phyloP scores from a whole-genome alignment of 2,888 invertebrate species.

The Neoitamus cyanurus region DNA sequence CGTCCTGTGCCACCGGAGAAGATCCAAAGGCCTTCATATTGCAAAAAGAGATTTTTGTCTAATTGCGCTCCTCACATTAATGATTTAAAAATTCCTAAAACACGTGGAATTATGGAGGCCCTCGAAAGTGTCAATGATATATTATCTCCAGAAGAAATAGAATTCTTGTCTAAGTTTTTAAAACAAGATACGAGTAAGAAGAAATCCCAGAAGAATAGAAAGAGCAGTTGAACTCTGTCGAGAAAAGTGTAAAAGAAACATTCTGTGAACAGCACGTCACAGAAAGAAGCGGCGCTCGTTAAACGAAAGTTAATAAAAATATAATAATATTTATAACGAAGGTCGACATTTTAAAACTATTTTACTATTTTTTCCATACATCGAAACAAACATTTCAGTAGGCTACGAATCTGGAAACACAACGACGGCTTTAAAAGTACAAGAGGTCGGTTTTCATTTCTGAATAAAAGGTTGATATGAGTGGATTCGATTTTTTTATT shows the following conservation, averaged over 20 bases:
- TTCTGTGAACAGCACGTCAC: conserved; percentile 52
- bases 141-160: conserved; percentile 56
- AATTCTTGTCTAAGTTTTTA: conserved; percentile 56
- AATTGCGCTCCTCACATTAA: conserved; percentile 62
- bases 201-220: conserved; percentile 57
- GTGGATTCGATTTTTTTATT: too few relatives aligned
- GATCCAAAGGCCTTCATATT: conserved; percentile 52
- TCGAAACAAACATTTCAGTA: too few relatives aligned
- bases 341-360: too few relatives aligned
- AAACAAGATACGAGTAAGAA: conserved; percentile 54
- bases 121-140: conserved; percentile 55
- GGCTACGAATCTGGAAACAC: too few relatives aligned
- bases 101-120: conserved; percentile 57
- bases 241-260: conserved; percentile 61
- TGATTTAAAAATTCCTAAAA: conserved; percentile 59
- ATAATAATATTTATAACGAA: too few relatives aligned
- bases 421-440: too few relatives aligned
- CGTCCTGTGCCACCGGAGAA: not conserved
- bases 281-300: not conserved
- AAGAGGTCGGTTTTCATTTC: too few relatives aligned
- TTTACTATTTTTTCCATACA: too few relatives aligned
- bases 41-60: conserved; percentile 58
- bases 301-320: conserved; percentile 55
- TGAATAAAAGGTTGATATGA: too few relatives aligned
- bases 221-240: conserved; percentile 60